Conservation (phyloP, 2,113 vertebrate species). For the Zapornia atra region DNA sequence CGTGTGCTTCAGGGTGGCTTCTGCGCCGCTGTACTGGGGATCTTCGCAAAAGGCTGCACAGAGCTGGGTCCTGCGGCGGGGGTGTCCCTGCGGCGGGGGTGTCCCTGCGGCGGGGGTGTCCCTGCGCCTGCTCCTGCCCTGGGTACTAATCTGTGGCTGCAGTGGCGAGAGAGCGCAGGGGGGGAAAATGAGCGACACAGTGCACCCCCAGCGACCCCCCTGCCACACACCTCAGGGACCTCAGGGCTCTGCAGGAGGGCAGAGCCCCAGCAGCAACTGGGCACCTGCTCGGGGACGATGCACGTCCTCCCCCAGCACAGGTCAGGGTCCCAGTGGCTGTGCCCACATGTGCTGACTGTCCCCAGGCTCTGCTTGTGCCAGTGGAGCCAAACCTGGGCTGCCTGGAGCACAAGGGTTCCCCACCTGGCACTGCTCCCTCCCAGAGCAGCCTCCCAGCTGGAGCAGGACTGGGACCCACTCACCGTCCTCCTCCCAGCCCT, state of each 20-base stretch:
- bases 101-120: background rate
- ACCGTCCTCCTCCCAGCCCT: constrained; percentile 90
- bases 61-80: background rate
- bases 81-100: no score
- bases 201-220: background rate
- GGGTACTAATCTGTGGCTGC: background rate
- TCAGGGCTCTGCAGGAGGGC: background rate
- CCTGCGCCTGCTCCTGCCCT: background rate
- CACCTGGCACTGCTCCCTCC: background rate
- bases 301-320: background rate
- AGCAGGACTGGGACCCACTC: background rate
- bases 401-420: background rate
- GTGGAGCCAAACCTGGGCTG: no score
- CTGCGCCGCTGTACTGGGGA: background rate
- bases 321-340: background rate
- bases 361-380: background rate
- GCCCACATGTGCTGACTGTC: fast-evolving
- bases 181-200: fast-evolving
- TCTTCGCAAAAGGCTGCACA: constrained; percentile 16
- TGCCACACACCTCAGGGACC: background rate
- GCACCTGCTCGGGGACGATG: no score
- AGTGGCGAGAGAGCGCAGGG: background rate
- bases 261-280: background rate
- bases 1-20: background rate
- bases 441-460: fast-evolving